phyloP scores from a whole-genome alignment of 2,113 vertebrate genomes.

The Thomomys bottae region DNA sequence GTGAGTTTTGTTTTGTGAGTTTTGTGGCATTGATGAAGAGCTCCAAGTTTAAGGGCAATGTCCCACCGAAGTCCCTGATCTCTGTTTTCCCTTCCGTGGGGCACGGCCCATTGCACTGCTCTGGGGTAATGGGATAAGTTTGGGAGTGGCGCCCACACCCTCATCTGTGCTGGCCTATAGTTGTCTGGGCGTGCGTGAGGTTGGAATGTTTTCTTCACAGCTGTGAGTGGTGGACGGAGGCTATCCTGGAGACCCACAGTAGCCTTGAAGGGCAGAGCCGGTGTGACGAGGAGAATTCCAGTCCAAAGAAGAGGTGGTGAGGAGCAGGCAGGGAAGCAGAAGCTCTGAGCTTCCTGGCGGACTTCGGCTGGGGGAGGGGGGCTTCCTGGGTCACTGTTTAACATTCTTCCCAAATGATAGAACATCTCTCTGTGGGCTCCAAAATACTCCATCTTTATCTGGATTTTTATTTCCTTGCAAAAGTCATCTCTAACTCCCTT shows the following conservation, averaged over 20 bases:
- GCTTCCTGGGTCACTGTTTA: neutral
- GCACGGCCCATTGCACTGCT: accelerated
- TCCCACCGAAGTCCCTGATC: too few species aligned
- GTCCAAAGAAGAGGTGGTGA: neutral
- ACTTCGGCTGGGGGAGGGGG: neutral
- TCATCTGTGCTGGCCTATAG: neutral
- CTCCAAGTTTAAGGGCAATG: neutral
- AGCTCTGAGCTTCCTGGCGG: too few species aligned
- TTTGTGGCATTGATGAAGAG: too few species aligned
- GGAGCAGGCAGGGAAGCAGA: accelerated
- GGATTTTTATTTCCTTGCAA: neutral
- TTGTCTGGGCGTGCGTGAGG: neutral
- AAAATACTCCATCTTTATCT: neutral
- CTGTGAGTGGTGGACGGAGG: neutral
- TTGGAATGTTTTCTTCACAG: neutral
- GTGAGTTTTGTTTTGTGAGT: neutral
- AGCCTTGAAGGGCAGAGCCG: neutral
- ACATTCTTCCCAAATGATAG: neutral
- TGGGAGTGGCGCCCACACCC: too few species aligned
- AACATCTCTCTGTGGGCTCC: accelerated
- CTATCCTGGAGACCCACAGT: neutral
- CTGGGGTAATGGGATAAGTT: neutral
- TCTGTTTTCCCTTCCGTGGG: accelerated
- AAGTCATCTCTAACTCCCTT: neutral
- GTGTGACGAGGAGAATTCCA: neutral